Evolutionary conservation across 2,888 invertebrate species (phyloP).

Genomic region (Axea sp.): DNA sequence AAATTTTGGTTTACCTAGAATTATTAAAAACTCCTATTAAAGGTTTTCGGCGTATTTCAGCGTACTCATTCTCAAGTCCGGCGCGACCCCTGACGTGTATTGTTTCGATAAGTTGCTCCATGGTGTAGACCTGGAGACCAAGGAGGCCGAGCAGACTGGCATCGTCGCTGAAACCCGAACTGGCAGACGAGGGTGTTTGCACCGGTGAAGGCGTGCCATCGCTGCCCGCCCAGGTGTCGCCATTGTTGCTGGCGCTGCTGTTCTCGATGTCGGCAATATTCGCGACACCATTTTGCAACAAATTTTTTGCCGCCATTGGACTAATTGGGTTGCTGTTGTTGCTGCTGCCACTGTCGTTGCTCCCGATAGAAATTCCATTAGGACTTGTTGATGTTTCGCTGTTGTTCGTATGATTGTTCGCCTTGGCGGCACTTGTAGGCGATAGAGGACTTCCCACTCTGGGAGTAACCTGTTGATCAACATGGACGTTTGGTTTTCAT

Average conservation of each 20-base stretch:
- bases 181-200: slow-evolving; percentile 86
- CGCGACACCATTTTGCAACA: slow-evolving; percentile 72
- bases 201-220: slow-evolving; percentile 80
- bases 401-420: slow-evolving; percentile 65
- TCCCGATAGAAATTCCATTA: slow-evolving; percentile 67
- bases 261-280: slow-evolving; percentile 80
- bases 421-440: slow-evolving; percentile 66
- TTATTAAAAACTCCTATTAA: too few species aligned
- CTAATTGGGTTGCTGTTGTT: slow-evolving; percentile 76
- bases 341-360: slow-evolving; percentile 55
- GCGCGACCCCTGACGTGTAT: slow-evolving; percentile 88
- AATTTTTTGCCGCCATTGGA: slow-evolving; percentile 73
- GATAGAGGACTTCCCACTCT: slow-evolving; percentile 76
- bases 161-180: slow-evolving; percentile 94
- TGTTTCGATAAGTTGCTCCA: slow-evolving; percentile 88
- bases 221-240: slow-evolving; percentile 79
- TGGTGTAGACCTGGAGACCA: slow-evolving; percentile 83
- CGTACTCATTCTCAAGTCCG: slow-evolving; percentile 93
- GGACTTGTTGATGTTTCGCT: slow-evolving; percentile 65
- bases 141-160: slow-evolving; percentile 88
- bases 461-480: slow-evolving; percentile 71
- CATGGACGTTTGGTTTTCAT: not conserved
- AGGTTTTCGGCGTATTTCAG: slow-evolving; percentile 92
- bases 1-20: too few species aligned
- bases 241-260: slow-evolving; percentile 73